Evolutionary conservation across 2,888 invertebrate species (phyloP).

Genomic region (Synanthedon formicaeformis): DNA sequence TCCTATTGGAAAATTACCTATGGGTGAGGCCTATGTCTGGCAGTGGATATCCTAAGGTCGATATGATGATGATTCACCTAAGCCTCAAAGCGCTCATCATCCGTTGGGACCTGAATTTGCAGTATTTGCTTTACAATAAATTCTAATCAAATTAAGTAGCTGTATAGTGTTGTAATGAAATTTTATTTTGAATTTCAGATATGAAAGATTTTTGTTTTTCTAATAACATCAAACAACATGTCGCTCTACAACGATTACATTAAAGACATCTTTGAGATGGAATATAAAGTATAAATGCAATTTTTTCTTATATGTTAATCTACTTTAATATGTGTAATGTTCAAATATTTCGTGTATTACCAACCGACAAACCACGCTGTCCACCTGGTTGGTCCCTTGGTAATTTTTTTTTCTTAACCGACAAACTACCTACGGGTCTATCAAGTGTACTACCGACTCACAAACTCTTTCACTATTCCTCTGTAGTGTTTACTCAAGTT

Average conservation of each 20-base stretch:
- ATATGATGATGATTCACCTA: not conserved
- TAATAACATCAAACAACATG: conserved; percentile 22
- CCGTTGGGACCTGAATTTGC: not conserved
- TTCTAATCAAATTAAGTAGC: not conserved
- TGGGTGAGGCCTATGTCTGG: no score
- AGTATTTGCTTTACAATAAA: not conserved
- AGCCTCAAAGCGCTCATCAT: not conserved
- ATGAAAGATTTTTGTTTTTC: conserved; percentile 8
- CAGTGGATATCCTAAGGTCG: no score
- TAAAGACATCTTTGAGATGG: not conserved
- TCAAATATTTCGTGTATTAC: no score
- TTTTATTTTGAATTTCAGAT: conserved; percentile 16
- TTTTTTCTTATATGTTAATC: not conserved
- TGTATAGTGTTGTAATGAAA: not conserved
- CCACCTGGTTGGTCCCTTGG: no score
- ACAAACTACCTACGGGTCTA: no score
- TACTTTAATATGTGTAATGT: not conserved
- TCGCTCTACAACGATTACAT: conserved; percentile 15
- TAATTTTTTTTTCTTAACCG: no score
- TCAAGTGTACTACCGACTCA: no score
- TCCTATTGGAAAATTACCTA: no score
- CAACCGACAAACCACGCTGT: no score
- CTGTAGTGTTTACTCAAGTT: no score
- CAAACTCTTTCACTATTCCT: no score
- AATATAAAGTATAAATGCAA: not conserved